Evolutionary conservation across 2,888 invertebrate species (phyloP).

Genomic region (Eupsilia transversa): DNA sequence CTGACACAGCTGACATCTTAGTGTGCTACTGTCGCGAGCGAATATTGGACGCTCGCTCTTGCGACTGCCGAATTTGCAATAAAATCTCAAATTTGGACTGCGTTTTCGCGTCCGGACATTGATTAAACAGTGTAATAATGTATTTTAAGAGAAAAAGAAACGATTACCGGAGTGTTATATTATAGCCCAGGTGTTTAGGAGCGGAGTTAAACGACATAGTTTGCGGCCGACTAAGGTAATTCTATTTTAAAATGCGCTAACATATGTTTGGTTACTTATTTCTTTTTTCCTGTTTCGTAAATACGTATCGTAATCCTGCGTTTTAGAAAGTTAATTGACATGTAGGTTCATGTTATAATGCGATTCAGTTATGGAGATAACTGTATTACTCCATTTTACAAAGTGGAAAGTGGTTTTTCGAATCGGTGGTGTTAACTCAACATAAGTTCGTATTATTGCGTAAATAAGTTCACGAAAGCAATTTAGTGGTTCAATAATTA

Average conservation of each 20-base stretch:
- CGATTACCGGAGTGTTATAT: conserved; percentile 89
- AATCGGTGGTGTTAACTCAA: conserved; percentile 55
- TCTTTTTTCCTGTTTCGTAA: conserved; percentile 62
- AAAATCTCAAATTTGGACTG: conserved; percentile 84
- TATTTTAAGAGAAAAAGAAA: conserved; percentile 90
- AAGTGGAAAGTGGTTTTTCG: conserved; percentile 60
- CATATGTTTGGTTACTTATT: conserved; percentile 81
- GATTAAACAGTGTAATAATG: conserved; percentile 89
- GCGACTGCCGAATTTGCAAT: conserved; percentile 72
- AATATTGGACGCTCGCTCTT: conserved; percentile 79
- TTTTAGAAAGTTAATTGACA: conserved; percentile 69
- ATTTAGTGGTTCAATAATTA: conserved; percentile 28
- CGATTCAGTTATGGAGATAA: conserved; percentile 47
- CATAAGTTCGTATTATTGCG: conserved; percentile 48
- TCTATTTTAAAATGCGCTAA: conserved; percentile 76
- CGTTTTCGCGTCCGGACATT: conserved; percentile 86
- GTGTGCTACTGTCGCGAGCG: conserved; percentile 83
- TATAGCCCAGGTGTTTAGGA: conserved; percentile 88
- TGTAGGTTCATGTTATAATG: conserved; percentile 55
- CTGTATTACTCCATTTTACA: conserved; percentile 42
- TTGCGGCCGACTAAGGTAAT: conserved; percentile 85
- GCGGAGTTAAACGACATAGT: conserved; percentile 84
- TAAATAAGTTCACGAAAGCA: conserved; percentile 55
- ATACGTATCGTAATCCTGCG: conserved; percentile 60
- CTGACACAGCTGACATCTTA: conserved; percentile 83